Base-by-base conservation (phyloP, 1,140 invertebrate species). In the Plectrocnemia conspersa region DNA sequence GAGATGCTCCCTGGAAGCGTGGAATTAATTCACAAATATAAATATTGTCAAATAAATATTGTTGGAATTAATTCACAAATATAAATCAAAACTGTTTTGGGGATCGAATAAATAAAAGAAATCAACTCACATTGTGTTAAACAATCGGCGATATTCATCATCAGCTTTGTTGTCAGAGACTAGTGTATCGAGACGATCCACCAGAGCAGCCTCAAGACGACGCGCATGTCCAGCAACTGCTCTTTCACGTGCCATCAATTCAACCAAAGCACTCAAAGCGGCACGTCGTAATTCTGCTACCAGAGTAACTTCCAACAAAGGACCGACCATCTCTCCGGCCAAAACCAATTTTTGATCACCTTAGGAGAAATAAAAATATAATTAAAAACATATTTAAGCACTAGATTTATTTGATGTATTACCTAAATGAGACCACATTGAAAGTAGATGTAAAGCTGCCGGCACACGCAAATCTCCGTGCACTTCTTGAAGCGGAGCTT, bases 231-330 rank as follows among this genome's bases (percentile, higher is more conserved):
- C 90, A 1, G 84, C 80, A 3, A 82, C 79, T 56, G 83, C 79
- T 54, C 93, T 85, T 66, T 98, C 95, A 66, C 87, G 91, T 58
- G 94, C 89, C 88, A 98, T 95, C 84, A 98, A 93, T 65, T 97
- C 93, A 66, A 96, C 97, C 64, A 98, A 93, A 22, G 97, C 93
- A 7, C 91, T 89, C 13, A 98, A 77, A 0, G 93, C 97, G 0
- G 91, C 89, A 65, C 93, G 89, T 4, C 94, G 77, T 13, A 98
- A 81, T 66, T 96, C 91, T 0, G 91, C 90, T 15, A 97, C 90
- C 15, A 97, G 72, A 0, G 93, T 93, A 5, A 98, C 91, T 75
- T 98, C 93, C 10, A 98, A 75, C 63, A 98, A 87, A 0, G 92
- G 91, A 2, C 93, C 92, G 6, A 98, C 93, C 81, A 97, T 61